Evolutionary conservation across 1,140 invertebrate genomes (phyloP), one percentile per base, ranked within the genome.

Genomic region (Caenorhabditis inopinata): DNA sequence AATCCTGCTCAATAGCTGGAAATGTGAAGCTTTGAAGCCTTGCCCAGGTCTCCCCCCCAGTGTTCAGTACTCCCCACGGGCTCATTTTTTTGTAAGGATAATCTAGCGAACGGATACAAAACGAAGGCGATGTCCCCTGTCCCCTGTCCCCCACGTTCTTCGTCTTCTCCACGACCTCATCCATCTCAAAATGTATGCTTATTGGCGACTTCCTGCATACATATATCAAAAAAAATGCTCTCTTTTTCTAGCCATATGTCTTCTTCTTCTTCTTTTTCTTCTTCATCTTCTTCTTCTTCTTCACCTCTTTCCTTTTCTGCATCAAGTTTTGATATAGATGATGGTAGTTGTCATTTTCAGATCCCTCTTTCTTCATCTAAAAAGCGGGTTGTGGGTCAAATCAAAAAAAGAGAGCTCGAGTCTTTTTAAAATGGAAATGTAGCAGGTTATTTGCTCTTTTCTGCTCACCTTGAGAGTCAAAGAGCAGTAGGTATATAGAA

Each of bases 141-240:
- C n/a, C n/a, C n/a, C n/a, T n/a, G n/a, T n/a, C n/a, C n/a, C n/a
- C 49, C 49, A 18, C 5, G 18, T 12, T 18, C 29, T 38, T 73
- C 29, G 7, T n/a, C 16, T 73, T 32, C 23, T 73, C 38, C 38
- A 25, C 74, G 25, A 47, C 74, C 74, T 18, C 47, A 47, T 75
- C 27, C 74, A 48, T 75, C 74, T 47, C 42, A 75, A 68, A 68
- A 68, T 42, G 53, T 58, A 58, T 58, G 53, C 53, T 58, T 58
- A 58, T 58, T 58, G 58, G 58, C 58, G 58, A 68, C 58, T 68
- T 68, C 58, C 58, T 68, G 58, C 29, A 58, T 32, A 58, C 53
- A 58, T 58, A 58, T 58, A 58, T 58, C 53, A 58, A 58, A 58
- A 58, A 58, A 58, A 32, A 29, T 32, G 16, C 53, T 58, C 23